These are phyloP conservation scores for Dryobates pubescens DNA, from an alignment of 2,797 vertebrate species.

Conservation along the genomic window DNA sequence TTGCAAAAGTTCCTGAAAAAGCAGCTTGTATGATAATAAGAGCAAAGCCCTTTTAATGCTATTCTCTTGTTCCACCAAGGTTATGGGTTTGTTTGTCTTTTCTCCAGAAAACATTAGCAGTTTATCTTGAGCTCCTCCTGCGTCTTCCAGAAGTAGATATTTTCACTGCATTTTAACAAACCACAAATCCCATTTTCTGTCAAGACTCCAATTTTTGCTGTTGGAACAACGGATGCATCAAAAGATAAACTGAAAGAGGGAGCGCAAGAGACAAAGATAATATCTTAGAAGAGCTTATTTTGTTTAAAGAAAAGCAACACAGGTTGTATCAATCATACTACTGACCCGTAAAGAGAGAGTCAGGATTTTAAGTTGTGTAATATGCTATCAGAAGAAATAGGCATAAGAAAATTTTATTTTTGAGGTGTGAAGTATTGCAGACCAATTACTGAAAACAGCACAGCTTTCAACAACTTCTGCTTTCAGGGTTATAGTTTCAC, in stretches of 20 bases:
- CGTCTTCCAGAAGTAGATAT: neutral
- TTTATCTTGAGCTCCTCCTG: neutral
- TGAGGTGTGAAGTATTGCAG: neutral
- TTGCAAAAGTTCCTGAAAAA: neutral
- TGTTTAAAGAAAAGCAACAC: neutral
- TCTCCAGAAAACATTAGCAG: neutral
- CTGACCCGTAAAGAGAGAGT: neutral
- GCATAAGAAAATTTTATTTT: neutral
- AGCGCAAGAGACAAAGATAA: neutral
- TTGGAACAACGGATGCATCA: neutral
- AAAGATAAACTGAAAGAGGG: neutral
- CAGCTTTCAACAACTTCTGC: neutral
- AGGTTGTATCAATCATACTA: neutral
- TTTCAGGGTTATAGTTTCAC: neutral
- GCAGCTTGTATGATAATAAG: neutral
- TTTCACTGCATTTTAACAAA: neutral
- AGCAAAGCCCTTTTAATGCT: neutral
- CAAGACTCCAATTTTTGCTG: neutral
- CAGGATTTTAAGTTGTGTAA: neutral
- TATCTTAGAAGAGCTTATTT: neutral
- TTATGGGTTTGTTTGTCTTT: rapidly evolving
- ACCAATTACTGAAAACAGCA: neutral
- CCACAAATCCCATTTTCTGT: neutral
- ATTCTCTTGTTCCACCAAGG: neutral
- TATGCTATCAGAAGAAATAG: neutral